These are phyloP conservation scores for Steinernema carpocapsae DNA, from an alignment of 2,888 invertebrate genomes.

Conservation along the genomic window DNA sequence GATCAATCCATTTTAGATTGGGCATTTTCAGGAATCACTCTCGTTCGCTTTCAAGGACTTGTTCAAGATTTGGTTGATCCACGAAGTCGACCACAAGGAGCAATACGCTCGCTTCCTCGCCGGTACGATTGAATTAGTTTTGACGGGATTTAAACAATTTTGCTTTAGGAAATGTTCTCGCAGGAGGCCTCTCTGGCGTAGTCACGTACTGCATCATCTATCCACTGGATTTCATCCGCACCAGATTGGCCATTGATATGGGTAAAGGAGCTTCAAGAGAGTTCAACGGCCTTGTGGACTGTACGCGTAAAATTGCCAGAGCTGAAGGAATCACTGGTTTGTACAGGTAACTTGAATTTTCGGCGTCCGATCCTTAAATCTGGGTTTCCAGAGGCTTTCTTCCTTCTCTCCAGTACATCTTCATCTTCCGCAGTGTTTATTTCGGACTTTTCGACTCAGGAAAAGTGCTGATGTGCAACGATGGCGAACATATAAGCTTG, in stretches of 20 bases:
- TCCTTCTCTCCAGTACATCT: conserved; percentile 85
- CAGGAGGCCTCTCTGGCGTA: conserved; percentile 91
- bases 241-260: conserved; percentile 84
- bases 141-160: neutral
- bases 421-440: conserved; percentile 84
- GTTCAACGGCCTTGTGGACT: conserved; percentile 8
- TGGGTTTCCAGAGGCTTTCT: conserved; percentile 77
- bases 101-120: conserved; percentile 44
- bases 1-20: neutral
- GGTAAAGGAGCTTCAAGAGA: conserved; percentile 75
- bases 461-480: conserved; percentile 68
- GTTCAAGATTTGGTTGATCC: conserved; percentile 58
- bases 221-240: conserved; percentile 91
- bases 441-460: conserved; percentile 66
- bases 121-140: conserved; percentile 33
- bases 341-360: conserved; percentile 75
- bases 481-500: conserved; percentile 88
- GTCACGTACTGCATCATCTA: conserved; percentile 92
- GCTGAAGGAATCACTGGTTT: conserved; percentile 74
- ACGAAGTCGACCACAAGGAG: conserved; percentile 51
- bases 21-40: conserved; percentile 57
- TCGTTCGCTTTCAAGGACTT: conserved; percentile 67
- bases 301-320: conserved; percentile 1
- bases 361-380: neutral
- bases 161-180: conserved; percentile 77